These are phyloP conservation scores for Pachypeltis micranthus DNA, from an alignment of 1,140 invertebrate species.

Conservation along the genomic window DNA sequence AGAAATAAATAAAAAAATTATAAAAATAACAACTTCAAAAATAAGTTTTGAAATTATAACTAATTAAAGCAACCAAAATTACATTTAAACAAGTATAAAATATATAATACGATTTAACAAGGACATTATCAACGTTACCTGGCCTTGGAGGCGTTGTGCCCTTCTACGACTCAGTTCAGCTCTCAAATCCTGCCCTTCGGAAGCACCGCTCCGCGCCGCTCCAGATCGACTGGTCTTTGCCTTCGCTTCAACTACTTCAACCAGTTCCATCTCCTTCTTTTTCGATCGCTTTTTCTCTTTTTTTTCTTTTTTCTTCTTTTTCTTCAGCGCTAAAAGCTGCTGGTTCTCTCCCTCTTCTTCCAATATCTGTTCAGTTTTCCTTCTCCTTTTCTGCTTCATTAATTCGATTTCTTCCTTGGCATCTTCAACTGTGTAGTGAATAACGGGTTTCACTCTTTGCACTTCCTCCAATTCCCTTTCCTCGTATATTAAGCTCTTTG, in stretches of 20 bases:
- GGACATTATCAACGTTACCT: not conserved
- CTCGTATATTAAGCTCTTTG: not conserved
- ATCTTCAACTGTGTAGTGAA: not conserved
- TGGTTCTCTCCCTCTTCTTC: not conserved
- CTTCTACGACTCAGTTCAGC: slow-evolving; percentile 17
- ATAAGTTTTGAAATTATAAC: not conserved
- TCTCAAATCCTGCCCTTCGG: slow-evolving; percentile 6
- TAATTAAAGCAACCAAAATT: not conserved
- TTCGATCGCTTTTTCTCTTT: not conserved
- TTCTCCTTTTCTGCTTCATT: not conserved
- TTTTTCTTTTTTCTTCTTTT: not conserved
- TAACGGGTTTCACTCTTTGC: not conserved
- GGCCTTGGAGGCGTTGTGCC: slow-evolving; percentile 15
- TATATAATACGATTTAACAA: not conserved
- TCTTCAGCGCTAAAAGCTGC: not conserved
- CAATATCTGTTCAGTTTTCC: not conserved
- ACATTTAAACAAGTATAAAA: not conserved
- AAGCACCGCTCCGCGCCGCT: no score
- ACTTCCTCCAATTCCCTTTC: not conserved
- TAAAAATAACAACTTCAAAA: not conserved
- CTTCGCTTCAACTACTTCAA: not conserved
- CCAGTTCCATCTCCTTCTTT: not conserved
- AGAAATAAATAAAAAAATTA: not conserved
- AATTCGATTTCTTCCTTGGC: not conserved
- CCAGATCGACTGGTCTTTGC: not conserved